A percentile compares a stretch with the other conserved stretches of the same genome.
Evolutionary conservation across 2,888 invertebrate genomes (phyloP).

Genomic region (Oscheius sp.): DNA sequence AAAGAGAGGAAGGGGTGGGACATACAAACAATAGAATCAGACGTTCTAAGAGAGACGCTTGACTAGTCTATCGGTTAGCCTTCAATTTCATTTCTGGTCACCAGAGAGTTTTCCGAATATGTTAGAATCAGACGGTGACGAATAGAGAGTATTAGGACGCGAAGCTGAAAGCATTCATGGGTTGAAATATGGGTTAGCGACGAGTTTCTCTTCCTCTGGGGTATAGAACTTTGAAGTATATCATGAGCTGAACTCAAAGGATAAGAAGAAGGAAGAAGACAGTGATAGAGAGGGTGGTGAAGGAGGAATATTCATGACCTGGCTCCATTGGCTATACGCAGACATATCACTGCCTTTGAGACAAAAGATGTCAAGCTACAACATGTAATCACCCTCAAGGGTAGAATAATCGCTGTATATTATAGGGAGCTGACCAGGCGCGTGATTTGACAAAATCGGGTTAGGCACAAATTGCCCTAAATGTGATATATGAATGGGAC

Average conservation of each 20-base stretch:
- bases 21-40: too few species aligned
- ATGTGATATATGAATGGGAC: too few species aligned
- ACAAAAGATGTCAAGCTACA: not conserved
- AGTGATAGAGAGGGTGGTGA: not conserved
- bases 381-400: not conserved
- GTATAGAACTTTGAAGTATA: conserved; percentile 19
- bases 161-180: conserved; percentile 11
- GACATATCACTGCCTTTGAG: not conserved
- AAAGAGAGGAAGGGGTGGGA: too few species aligned
- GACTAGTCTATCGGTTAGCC: too few species aligned
- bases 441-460: not conserved
- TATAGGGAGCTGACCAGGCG: not conserved
- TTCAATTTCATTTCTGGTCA: too few species aligned
- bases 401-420: too few species aligned
- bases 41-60: not conserved
- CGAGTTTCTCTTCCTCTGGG: conserved; percentile 15
- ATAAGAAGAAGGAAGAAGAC: too few species aligned
- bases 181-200: conserved; percentile 20
- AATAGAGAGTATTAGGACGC: conserved; percentile 23
- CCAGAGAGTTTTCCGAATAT: too few species aligned
- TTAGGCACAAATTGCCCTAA: too few species aligned
- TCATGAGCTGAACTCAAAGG: too few species aligned
- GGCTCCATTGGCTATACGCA: too few species aligned
- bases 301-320: conserved; percentile 23
- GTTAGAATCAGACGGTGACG: conserved; percentile 17